These are phyloP conservation scores for Zosterops lateralis DNA, from an alignment of 2,113 vertebrate genomes.

Conservation along the genomic window DNA sequence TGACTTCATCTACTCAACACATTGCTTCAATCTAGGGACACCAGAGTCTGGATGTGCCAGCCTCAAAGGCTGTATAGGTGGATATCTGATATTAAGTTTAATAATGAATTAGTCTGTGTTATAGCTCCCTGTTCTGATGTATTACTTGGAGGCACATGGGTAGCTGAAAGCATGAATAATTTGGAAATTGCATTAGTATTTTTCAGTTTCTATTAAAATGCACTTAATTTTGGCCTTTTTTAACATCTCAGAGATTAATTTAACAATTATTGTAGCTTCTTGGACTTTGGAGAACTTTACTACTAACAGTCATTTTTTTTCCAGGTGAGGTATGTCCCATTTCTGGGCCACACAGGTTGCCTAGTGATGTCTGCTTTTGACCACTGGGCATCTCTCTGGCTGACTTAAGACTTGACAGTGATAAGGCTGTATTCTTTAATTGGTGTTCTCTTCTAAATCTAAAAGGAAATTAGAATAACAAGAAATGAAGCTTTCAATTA, in stretches of 20 bases:
- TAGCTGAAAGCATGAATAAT: background rate
- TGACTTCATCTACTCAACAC: background rate
- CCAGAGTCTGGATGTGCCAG: background rate
- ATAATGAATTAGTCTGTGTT: background rate
- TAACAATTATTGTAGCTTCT: background rate
- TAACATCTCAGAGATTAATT: background rate
- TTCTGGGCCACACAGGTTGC: background rate
- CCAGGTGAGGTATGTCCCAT: rapidly evolving
- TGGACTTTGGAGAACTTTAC: background rate
- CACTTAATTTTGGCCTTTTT: background rate
- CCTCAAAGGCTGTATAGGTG: background rate
- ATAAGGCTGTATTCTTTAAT: background rate
- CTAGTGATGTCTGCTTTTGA: background rate
- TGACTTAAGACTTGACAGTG: background rate
- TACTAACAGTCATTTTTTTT: background rate
- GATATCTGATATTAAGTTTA: background rate
- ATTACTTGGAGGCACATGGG: background rate
- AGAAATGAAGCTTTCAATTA: background rate
- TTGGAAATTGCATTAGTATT: background rate
- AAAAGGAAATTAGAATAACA: background rate
- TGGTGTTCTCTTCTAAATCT: background rate
- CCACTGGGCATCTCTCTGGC: background rate
- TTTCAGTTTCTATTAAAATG: background rate
- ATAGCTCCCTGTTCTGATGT: background rate
- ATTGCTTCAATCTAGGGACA: background rate